Evolutionary conservation across 2,888 invertebrate species (phyloP).

Genomic region (Augochlorella aurata): DNA sequence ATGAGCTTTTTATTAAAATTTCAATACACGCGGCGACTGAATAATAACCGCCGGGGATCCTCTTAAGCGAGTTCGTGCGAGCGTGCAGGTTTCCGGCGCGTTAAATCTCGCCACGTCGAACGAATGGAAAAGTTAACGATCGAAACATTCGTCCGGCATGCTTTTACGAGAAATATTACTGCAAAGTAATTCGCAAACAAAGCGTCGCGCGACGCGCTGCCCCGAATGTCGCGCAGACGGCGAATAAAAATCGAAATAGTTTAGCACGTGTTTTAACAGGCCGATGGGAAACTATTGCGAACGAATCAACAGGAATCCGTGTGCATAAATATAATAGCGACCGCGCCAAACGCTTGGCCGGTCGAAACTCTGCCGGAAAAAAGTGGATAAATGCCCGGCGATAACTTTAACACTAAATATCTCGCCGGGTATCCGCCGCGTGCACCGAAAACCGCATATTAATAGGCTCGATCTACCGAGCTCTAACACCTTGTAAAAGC

Average conservation of each 20-base stretch:
- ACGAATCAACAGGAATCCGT: constrained; percentile 1
- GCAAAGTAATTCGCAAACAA: background rate
- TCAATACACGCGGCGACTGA: background rate
- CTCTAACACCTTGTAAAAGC: background rate
- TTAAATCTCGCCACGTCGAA: background rate
- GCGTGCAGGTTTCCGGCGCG: background rate
- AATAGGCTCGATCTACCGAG: background rate
- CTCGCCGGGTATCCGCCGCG: background rate
- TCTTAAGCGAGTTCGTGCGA: background rate
- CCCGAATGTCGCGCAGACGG: background rate
- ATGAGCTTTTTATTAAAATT: background rate
- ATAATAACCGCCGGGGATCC: background rate
- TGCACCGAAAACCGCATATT: background rate
- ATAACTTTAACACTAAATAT: background rate
- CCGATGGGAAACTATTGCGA: background rate
- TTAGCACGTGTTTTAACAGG: background rate
- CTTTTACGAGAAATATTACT: background rate
- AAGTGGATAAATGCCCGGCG: background rate
- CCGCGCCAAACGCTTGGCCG: background rate
- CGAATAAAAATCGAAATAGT: background rate
- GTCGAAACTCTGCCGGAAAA: background rate
- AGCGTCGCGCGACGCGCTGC: background rate
- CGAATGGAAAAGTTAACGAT: background rate
- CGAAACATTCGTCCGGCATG: background rate
- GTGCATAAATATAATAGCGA: background rate